Base-by-base conservation (phyloP, 1,140 invertebrate genomes). In the Conus betulinus region DNA sequence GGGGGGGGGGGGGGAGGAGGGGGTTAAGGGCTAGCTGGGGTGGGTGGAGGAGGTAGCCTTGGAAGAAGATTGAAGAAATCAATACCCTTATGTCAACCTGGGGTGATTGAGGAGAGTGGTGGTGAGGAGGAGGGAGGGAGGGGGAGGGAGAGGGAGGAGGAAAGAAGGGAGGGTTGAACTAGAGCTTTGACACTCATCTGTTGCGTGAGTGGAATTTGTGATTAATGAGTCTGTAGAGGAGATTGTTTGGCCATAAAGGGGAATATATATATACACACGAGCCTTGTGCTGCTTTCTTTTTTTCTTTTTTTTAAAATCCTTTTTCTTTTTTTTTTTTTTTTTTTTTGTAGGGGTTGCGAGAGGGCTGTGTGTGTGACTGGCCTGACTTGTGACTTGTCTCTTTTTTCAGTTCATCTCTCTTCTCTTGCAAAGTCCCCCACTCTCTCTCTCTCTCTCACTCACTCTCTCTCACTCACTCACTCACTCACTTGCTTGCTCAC, bases 401-500 rank as follows among this genome's bases (percentile, higher is more conserved):
- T 39, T 39, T 39, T 39, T 39, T 39, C 39, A 39, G 39, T 39
- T 39, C 39, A 39, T 39, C 39, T 39, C 0, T 79, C 53, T 51
- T 1, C 13, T 15, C 27, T n/a, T 51, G 82, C 17, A 7, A 52
- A 2, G n/a, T 63, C 60, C 60, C 17, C 4, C 17, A 60, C 15
- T 76, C 85, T 87, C 25, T 87, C 85, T 76, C 85, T 76, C 63
- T 87, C 85, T 87, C 51, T 87, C n/a, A 5, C 85, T 76, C 67
- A 78, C 86, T 87, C 53, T 87, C 86, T 87, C 25, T 87, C 86
- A 67, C 53, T 79, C 53, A 60, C 67, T 87, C 8, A 78, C 60
- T 87, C 55, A 81, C 51, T 79, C 4, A 52, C 53, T 57, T 23
- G 10, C 74, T 79, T 8, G 76, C 76, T 55, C 76, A 78, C 74